Base-by-base conservation (phyloP, 2,797 vertebrate species). In the Anolis apletophallus region DNA sequence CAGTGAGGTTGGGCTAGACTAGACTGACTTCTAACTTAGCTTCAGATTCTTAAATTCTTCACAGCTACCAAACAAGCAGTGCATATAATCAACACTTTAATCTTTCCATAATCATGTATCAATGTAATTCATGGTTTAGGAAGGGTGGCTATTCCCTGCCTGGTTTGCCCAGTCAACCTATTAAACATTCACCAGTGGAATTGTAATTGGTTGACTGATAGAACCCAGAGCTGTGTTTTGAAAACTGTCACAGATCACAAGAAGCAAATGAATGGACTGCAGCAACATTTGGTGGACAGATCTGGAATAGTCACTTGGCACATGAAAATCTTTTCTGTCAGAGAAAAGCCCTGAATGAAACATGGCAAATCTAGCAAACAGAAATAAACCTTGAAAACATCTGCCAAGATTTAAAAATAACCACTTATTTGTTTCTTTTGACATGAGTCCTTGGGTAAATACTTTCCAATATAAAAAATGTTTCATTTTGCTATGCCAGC, bases 391-490 rank as follows among this genome's bases (percentile, higher is more conserved):
- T 7, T 36, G 32, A 79, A 87, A 91, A 90, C 61, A 88, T 85
- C 90, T 91, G 90, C 87, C 88, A 93, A 54, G 0, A 88, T 68
- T 81, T 87, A 76, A 92, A 86, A 68, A 85, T 90, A 90, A 90
- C 9, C 83, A 79, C 79, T 81, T 82, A 77, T 79, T 83, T 89
- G 90, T 92, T 93, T 94, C 88, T 87, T 90, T 85, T 93, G 86
- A 77, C 85, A 84, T 88, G 93, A 87, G 88, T 87, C 81, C 87
- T 46, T 89, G 82, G 54, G 72, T 64, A 88, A 91, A 91, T 0
- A 40, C 83, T 89, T 79, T 87, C 76, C 76, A 83, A 90, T 74
- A 92, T 32, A 67, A 23, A 81, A 83, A 71, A 32, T 61, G 72
- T 85, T 91, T 89, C 83, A 87, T 81, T 83, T 81, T n/a, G 64